Evolutionary conservation across 2,113 vertebrate species (phyloP).

Genomic region (Callospermophilus lateralis): DNA sequence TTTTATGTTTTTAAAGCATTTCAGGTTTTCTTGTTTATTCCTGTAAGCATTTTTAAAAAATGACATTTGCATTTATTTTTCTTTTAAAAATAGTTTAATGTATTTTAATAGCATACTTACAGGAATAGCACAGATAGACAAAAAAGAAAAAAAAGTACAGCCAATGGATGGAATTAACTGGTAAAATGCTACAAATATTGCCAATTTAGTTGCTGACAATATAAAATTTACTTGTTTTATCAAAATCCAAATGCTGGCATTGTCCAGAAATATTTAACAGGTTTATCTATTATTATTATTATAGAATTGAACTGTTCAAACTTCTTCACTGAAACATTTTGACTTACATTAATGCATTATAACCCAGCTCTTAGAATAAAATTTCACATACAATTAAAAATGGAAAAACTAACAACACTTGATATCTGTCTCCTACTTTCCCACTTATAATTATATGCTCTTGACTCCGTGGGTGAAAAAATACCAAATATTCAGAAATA

Average conservation of each 20-base stretch:
- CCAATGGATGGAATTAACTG: background rate
- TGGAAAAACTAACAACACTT: background rate
- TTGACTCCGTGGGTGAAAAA: background rate
- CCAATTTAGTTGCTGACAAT: background rate
- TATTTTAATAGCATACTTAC: constrained; percentile 92
- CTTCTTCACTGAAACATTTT: background rate
- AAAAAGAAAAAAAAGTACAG: background rate
- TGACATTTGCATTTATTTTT: constrained; percentile 5
- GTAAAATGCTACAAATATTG: background rate
- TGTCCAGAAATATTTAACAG: background rate
- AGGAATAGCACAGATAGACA: constrained; percentile 88
- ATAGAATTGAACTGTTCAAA: background rate
- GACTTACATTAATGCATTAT: background rate
- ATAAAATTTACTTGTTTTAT: background rate
- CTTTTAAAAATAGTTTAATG: constrained; percentile 86
- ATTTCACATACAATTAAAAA: background rate
- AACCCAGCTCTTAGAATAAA: background rate
- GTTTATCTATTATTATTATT: background rate
- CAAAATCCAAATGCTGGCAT: background rate
- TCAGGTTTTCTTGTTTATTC: constrained; percentile 9
- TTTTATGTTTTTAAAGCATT: background rate
- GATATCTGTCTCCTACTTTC: background rate
- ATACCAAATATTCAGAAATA: background rate
- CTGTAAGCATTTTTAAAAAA: background rate
- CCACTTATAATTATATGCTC: background rate